Percentiles rank a stretch among this genome's conserved stretches.
Conservation (phyloP, 2,797 vertebrate genomes). For the Micrastur ruficollis region DNA sequence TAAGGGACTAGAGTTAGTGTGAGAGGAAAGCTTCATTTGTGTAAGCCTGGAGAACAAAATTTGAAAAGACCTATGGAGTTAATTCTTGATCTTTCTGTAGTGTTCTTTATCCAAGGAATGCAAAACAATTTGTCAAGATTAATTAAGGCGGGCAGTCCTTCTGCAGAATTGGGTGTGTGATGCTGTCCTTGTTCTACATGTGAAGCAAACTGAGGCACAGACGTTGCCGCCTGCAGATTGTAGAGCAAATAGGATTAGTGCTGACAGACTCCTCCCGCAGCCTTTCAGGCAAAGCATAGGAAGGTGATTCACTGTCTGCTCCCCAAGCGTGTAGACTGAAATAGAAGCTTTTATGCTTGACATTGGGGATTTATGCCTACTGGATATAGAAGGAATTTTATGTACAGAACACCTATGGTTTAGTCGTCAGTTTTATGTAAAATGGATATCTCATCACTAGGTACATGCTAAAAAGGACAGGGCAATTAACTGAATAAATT, state of each 20-base stretch:
- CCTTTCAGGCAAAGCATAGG: neutral
- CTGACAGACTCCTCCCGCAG: rapidly evolving
- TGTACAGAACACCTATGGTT: neutral
- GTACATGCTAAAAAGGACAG: neutral
- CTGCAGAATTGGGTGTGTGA: neutral
- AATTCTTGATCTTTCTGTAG: neutral
- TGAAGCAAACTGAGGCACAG: neutral
- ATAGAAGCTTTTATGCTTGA: neutral
- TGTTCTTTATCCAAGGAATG: neutral
- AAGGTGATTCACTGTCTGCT: neutral
- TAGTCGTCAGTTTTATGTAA: neutral
- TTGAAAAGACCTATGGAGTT: neutral
- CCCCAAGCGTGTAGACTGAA: neutral
- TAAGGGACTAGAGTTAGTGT: neutral
- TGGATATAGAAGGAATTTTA: neutral
- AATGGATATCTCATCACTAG: neutral
- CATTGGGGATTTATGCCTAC: neutral
- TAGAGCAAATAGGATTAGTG: neutral
- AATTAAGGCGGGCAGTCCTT: neutral
- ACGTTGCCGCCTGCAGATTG: rapidly evolving
- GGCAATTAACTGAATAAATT: neutral
- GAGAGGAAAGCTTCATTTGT: neutral
- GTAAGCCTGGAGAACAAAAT: neutral
- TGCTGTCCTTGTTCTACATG: neutral
- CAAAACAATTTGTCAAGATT: neutral